Base-by-base conservation (phyloP, 2,888 invertebrate species). In the Andrena chrysosceles region DNA sequence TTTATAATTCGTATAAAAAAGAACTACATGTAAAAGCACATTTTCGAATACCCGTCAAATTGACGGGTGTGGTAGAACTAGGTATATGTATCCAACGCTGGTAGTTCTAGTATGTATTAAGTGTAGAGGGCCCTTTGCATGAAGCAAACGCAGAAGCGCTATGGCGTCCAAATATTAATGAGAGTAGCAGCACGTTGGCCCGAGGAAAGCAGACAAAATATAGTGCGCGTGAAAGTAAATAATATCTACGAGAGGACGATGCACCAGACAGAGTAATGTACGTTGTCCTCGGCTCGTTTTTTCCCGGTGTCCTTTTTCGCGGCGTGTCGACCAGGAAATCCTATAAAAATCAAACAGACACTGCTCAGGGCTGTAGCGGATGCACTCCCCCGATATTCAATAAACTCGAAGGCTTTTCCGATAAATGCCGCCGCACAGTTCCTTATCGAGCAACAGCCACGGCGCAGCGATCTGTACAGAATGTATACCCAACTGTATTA, bases 361-460 rank as follows among this genome's bases (percentile, higher is more conserved):
- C 7, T 23, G 29, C 33, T 54, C 75, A 42, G 52, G 33, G 33
- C 23, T 33, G 42, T 42, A 67, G 23, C 8, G 35, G 6, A 8
- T 52, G 42, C 29, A 59, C 8, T n/a, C 10, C 35, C 10, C 23
- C 31, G 76, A 69, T 80, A 76, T 83, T 76, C 75, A 59, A 76
- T 80, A 67, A 76, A 80, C 71, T 70, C 67, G 23, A 71, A 59
- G 52, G 13, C 52, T 64, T 49, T 64, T 67, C 67, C 74, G 70
- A 70, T 63, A 70, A 79, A 76, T 35, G 71, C 60, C 29, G 31
- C 4, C 31, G 13, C 31, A 16, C 16, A 56, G 33, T 76, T 68
- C 48, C 52, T 83, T 68, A 72, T 71, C 56, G 63, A 42, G 52
- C 52, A 62, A 75, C 62, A 76, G 76, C 71, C 67, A 64, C 72